phyloP scores from a whole-genome alignment of 2,888 invertebrate species.

The Allophyes oxyacanthae region DNA sequence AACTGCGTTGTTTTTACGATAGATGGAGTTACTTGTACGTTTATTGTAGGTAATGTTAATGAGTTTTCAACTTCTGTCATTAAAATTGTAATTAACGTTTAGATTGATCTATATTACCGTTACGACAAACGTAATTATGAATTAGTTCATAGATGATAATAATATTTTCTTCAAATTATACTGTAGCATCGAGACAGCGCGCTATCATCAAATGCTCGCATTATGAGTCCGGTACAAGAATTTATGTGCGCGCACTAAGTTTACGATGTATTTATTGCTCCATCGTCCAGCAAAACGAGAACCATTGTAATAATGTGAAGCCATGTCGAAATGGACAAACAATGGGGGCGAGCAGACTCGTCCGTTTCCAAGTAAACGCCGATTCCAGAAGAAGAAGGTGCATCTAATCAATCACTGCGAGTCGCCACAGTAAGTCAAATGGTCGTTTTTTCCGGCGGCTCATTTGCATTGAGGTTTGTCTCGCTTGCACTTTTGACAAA shows the following conservation, averaged over 20 bases:
- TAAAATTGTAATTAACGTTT: constrained; percentile 23
- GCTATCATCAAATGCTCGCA: constrained; percentile 63
- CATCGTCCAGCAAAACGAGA: constrained; percentile 63
- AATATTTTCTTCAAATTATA: constrained; percentile 18
- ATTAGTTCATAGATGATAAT: neutral
- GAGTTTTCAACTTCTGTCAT: constrained; percentile 26
- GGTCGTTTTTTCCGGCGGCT: constrained; percentile 73
- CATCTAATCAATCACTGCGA: constrained; percentile 84
- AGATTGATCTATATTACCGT: constrained; percentile 19
- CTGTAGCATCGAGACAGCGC: constrained; percentile 29
- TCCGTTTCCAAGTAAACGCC: constrained; percentile 72
- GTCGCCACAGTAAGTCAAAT: constrained; percentile 77
- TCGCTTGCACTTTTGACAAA: constrained; percentile 54
- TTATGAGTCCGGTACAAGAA: constrained; percentile 62
- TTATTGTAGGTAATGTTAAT: constrained; percentile 30
- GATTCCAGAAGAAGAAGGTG: constrained; percentile 77
- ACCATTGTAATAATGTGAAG: constrained; percentile 66
- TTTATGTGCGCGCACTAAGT: constrained; percentile 71
- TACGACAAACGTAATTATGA: constrained; percentile 3
- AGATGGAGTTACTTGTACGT: constrained; percentile 61
- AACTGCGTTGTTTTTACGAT: constrained; percentile 50
- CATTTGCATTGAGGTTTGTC: constrained; percentile 78
- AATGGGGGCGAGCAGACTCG: constrained; percentile 68
- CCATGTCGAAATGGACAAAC: constrained; percentile 71
- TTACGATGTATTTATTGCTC: constrained; percentile 75